These are phyloP conservation scores for Machimus rusticus DNA, from an alignment of 2,888 invertebrate species.

Conservation along the genomic window DNA sequence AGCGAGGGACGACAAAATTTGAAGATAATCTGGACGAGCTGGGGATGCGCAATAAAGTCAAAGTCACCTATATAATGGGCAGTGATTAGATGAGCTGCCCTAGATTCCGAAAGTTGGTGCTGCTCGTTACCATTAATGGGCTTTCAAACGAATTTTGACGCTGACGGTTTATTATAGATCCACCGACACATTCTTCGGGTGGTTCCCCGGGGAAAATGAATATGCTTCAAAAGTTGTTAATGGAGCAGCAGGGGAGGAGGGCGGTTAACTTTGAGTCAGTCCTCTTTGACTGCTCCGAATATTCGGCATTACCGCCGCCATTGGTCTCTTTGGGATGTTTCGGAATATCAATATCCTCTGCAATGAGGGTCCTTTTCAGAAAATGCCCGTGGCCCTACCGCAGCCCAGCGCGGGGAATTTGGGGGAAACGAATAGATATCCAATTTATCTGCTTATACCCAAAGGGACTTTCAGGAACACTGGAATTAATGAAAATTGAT, in stretches of 20 bases:
- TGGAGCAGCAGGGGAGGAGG: neutral
- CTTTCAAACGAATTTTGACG: slow-evolving; percentile 2
- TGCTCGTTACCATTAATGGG: slow-evolving; percentile 11
- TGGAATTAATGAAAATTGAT: slow-evolving; percentile 26
- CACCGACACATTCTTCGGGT: neutral
- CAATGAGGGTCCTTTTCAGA: neutral
- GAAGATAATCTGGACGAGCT: neutral
- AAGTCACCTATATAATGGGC: neutral
- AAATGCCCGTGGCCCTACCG: neutral
- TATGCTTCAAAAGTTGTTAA: slow-evolving; percentile 21
- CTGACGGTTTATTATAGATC: neutral
- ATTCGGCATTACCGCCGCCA: neutral
- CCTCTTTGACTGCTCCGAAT: neutral
- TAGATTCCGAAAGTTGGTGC: neutral
- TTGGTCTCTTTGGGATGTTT: slow-evolving; percentile 2
- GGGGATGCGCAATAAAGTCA: slow-evolving; percentile 6
- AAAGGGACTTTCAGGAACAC: slow-evolving; percentile 4
- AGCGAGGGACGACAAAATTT: neutral
- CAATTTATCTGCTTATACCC: slow-evolving; percentile 8
- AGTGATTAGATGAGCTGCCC: neutral
- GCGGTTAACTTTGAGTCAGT: neutral
- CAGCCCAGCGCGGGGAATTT: neutral
- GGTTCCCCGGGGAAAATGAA: neutral
- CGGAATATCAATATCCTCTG: slow-evolving; percentile 6
- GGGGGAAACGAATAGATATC: neutral